Evolutionary conservation across 2,113 vertebrate species (phyloP).

Genomic region (Pantherophis guttatus): DNA sequence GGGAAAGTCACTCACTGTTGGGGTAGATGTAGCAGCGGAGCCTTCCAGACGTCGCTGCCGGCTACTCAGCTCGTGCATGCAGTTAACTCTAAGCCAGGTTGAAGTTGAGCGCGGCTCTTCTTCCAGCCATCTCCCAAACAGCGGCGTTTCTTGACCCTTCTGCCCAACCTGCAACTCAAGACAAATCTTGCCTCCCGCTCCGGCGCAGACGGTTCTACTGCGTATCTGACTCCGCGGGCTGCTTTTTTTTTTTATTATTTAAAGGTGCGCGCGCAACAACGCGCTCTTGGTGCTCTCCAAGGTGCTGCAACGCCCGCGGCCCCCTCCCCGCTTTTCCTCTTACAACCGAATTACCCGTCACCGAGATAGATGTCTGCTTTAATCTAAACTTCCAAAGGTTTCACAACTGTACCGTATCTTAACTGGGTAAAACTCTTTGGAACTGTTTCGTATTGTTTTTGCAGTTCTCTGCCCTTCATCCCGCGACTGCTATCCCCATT

Average conservation of each 20-base stretch:
- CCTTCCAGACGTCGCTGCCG: neutral
- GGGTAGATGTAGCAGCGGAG: neutral
- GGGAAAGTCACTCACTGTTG: neutral
- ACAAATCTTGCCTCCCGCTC: neutral
- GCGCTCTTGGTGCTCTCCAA: constrained; percentile 66
- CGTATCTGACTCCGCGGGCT: neutral
- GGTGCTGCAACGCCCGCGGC: constrained; percentile 60
- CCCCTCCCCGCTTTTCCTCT: no score
- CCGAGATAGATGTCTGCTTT: no score
- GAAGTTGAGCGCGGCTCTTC: neutral
- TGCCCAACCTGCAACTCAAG: neutral
- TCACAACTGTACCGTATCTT: neutral
- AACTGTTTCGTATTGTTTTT: neutral
- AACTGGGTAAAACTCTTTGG: neutral
- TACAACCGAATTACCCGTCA: neutral
- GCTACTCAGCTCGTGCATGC: neutral
- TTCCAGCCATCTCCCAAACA: neutral
- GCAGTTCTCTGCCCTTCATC: neutral
- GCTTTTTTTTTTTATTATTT: neutral
- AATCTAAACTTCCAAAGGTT: neutral
- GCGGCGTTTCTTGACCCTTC: neutral
- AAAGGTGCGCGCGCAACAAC: constrained; percentile 44
- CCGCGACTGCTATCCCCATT: neutral
- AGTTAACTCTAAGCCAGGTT: neutral
- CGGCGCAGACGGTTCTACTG: neutral